Evolutionary conservation across 2,888 invertebrate genomes (phyloP).

Genomic region (Polymixis flavicincta): DNA sequence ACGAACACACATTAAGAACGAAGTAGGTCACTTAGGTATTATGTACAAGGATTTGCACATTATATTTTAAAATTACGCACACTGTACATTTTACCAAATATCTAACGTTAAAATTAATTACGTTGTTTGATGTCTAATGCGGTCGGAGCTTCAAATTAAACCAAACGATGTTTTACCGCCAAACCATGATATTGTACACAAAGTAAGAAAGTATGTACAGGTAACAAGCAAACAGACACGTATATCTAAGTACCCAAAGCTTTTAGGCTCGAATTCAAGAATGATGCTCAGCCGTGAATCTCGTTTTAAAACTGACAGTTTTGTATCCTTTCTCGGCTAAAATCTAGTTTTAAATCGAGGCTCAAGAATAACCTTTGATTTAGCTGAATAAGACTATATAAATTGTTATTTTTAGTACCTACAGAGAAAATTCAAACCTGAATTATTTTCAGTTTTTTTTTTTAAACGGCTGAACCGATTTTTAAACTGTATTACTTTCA

Average conservation of each 20-base stretch:
- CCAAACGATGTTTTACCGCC: background rate
- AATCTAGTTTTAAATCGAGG: background rate
- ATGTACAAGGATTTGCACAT: background rate
- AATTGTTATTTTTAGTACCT: background rate
- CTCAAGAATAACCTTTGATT: background rate
- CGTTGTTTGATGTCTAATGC: slow-evolving; percentile 5
- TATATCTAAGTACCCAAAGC: background rate
- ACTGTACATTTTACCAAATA: background rate
- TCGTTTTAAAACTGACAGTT: slow-evolving; percentile 11
- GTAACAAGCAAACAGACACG: background rate
- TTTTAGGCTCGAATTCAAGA: slow-evolving; percentile 7
- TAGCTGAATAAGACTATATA: background rate
- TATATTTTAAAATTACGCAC: background rate
- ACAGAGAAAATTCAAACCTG: background rate
- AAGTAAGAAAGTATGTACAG: background rate
- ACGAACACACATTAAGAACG: background rate
- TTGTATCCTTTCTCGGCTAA: background rate
- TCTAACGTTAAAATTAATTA: background rate
- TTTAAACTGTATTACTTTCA: background rate
- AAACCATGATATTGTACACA: background rate
- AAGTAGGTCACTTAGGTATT: background rate
- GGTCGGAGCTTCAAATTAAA: slow-evolving; percentile 6
- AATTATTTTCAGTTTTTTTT: background rate
- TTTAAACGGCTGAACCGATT: background rate
- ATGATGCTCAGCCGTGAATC: background rate